These are phyloP conservation scores for Tachysurus vachellii DNA, from an alignment of 2,113 vertebrate species.

Conservation along the genomic window DNA sequence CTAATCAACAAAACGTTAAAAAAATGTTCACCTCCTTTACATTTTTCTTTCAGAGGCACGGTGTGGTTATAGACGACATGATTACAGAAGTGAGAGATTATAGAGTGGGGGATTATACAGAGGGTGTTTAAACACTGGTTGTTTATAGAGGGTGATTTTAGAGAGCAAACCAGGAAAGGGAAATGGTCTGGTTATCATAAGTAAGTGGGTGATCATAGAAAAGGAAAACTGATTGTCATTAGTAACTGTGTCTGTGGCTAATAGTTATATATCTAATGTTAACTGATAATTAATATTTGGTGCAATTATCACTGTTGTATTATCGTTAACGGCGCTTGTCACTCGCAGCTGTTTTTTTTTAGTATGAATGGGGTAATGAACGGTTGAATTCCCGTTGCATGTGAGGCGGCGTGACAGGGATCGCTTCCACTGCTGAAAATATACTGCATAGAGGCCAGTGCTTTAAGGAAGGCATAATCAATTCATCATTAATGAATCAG, in stretches of 20 bases:
- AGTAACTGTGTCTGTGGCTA: not conserved
- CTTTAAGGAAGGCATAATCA: not conserved
- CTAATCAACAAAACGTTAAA: not conserved
- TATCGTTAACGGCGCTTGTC: not conserved
- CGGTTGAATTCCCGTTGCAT: not conserved
- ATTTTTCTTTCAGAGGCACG: not conserved
- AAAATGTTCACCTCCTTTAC: not conserved
- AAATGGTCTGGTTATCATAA: too few species aligned
- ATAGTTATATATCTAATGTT: not conserved
- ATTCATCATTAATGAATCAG: not conserved
- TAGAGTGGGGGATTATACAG: not conserved
- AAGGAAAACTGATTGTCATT: not conserved
- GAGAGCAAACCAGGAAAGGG: not conserved
- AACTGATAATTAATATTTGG: not conserved
- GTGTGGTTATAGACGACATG: not conserved
- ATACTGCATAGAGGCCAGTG: not conserved
- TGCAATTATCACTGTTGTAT: not conserved
- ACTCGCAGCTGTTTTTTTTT: not conserved
- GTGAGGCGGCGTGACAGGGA: not conserved
- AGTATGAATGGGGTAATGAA: not conserved
- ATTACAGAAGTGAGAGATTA: not conserved
- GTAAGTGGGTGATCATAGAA: not conserved
- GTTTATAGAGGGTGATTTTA: slow-evolving; percentile 1
- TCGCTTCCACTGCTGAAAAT: not conserved
- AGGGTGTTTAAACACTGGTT: not conserved